Percentiles rank a stretch among this genome's conserved stretches.
Evolutionary conservation across 2,113 vertebrate genomes (phyloP).

Genomic region (Xiphophorus hellerii): DNA sequence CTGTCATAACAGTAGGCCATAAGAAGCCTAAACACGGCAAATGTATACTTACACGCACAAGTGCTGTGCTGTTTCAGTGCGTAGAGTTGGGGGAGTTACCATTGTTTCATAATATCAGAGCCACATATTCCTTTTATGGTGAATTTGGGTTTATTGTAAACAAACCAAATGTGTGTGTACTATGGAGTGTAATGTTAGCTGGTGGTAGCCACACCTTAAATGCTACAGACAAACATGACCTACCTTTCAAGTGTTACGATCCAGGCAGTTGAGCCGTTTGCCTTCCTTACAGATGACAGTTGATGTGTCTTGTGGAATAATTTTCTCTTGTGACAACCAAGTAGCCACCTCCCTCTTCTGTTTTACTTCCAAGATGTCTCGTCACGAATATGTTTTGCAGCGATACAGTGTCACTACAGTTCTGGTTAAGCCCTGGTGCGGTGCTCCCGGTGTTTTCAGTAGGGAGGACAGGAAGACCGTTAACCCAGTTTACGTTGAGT

Average conservation of each 20-base stretch:
- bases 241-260: constrained; percentile 50
- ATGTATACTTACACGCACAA: constrained; percentile 19
- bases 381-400: not conserved
- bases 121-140: constrained; percentile 41
- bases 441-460: not conserved
- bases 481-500: not conserved
- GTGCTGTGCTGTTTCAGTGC: constrained; percentile 14
- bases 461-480: not conserved
- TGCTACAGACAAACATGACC: constrained; percentile 3
- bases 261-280: constrained; percentile 22
- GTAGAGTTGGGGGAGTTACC: not conserved
- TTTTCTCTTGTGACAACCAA: constrained; percentile 25
- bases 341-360: constrained; percentile 20
- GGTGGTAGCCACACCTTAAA: not conserved
- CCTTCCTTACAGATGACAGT: constrained; percentile 14
- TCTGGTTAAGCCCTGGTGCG: not conserved
- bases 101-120: not conserved
- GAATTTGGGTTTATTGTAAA: constrained; percentile 6
- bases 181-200: not conserved
- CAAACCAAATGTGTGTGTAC: not conserved
- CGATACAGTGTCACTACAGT: not conserved
- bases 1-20: constrained; percentile 41
- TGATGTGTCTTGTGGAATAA: constrained; percentile 12
- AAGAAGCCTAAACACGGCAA: constrained; percentile 23
- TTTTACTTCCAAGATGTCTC: not conserved